Base-by-base conservation (phyloP, 2,888 invertebrate genomes). In the Horisme vitalbata region DNA sequence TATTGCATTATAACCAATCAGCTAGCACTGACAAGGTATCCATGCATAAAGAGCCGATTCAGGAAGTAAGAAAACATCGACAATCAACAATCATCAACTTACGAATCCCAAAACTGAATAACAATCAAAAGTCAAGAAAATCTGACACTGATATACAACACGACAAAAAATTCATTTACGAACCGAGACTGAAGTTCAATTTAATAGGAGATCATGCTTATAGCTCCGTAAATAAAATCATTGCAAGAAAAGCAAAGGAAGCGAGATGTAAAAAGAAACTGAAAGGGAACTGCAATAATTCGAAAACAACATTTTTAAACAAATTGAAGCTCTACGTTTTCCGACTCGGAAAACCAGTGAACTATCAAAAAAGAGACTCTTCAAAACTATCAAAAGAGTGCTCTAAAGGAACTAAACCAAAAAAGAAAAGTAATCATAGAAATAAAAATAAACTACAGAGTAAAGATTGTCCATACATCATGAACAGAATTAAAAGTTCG, bases 171-270 rank as follows among this genome's bases (percentile, higher is more conserved):
- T 28, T 6, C 20, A n/a, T 13, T 21, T 30, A 13, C 11, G 20
- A 30, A 12, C 28, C 36, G 11, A 27, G 20, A 37, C 20, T 37
- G 4, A 28, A 28, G 13, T 30, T 30, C 7, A 21, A 37, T n/a
- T 7, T 37, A 13, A 37, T 37, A 30, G 37, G 39, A 31, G 31
- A 31, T 13, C 31, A 31, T 11, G n/a, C 24, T 8, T 13, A 18
- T 7, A 32, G 9, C 9, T 9, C 11, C 1, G 4, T 24, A 6
- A 24, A 31, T 9, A 26, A 32, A 32, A 14, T 3, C 9, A 11
- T 24, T 11, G 7, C 18, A 5, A 39, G 32, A 9, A 26, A 11
- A 32, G 24, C n/a, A 26, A 12, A 32, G 0, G 15, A 31, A 12
- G 18, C 18, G 26, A 32, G 12, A 24, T 9, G n/a, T 32, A 9